A percentile compares a stretch with the other conserved stretches of the same genome.
phyloP scores from a whole-genome alignment of 2,113 vertebrate genomes.

The Choloepus hoffmanni region DNA sequence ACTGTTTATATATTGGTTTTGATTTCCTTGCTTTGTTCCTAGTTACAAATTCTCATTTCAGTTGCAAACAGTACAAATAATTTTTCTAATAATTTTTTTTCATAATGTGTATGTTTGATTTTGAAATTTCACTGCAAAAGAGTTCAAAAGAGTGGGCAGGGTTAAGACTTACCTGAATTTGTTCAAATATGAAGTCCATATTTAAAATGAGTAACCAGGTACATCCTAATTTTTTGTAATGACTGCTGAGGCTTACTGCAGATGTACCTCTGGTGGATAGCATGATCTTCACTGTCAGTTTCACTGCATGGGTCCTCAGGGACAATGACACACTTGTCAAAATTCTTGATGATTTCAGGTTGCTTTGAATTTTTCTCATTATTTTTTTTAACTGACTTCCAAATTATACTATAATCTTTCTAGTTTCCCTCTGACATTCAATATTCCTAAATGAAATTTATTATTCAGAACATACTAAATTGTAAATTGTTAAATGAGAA shows the following conservation, averaged over 20 bases:
- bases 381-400: not conserved
- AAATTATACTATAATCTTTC: not conserved
- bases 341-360: not conserved
- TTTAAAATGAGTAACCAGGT: not conserved
- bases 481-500: not conserved
- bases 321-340: not conserved
- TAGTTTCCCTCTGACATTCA: not conserved
- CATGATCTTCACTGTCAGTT: not conserved
- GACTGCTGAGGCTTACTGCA: not conserved
- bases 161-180: not conserved
- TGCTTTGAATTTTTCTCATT: not conserved
- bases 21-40: not conserved
- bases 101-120: not conserved
- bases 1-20: not conserved
- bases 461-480: not conserved
- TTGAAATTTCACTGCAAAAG: not conserved
- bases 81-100: conserved; percentile 1
- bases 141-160: not conserved
- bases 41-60: not conserved
- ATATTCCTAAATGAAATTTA: not conserved
- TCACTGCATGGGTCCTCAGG: not conserved
- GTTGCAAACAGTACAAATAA: not conserved
- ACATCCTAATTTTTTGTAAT: not conserved
- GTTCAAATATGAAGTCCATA: not conserved
- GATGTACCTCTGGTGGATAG: not conserved